Evolutionary conservation across 2,888 invertebrate genomes (phyloP).

Genomic region (Rhagophthalmus giganteus): DNA sequence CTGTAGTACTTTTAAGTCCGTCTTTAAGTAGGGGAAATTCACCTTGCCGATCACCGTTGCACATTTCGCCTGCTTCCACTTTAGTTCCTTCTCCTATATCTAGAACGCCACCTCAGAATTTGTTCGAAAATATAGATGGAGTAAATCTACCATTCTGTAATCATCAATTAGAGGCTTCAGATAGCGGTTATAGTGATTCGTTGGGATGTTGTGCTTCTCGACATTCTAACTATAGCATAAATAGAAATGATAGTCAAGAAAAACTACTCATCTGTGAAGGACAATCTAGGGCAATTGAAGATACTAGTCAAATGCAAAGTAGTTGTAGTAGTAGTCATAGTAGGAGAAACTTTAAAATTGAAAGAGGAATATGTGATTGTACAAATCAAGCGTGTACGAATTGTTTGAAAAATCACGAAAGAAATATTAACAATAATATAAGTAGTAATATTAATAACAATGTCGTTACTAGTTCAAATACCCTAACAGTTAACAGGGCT

Average conservation of each 20-base stretch:
- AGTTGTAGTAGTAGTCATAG: too few species aligned
- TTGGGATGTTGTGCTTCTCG: neutral
- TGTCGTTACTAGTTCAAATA: constrained; percentile 42
- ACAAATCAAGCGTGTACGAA: constrained; percentile 45
- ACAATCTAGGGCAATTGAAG: constrained; percentile 24
- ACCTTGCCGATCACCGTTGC: constrained; percentile 38
- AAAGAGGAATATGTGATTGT: constrained; percentile 32
- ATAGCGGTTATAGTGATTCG: constrained; percentile 13
- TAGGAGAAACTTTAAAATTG: constrained; percentile 40
- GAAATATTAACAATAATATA: constrained; percentile 48
- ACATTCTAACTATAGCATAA: constrained; percentile 1
- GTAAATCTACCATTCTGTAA: constrained; percentile 12
- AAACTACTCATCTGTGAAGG: constrained; percentile 16
- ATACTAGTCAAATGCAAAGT: constrained; percentile 55
- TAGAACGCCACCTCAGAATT: constrained; percentile 33
- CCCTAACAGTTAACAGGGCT: constrained; percentile 44
- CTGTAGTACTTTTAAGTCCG: constrained; percentile 47
- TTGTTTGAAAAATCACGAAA: constrained; percentile 45
- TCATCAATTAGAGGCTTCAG: constrained; percentile 8
- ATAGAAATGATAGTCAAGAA: constrained; percentile 10
- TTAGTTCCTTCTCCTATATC: constrained; percentile 46
- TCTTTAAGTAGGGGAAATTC: constrained; percentile 43
- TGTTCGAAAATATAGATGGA: constrained; percentile 12
- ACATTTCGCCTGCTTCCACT: constrained; percentile 47
- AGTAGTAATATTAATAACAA: constrained; percentile 47